Evolutionary conservation across 2,113 vertebrate species (phyloP).

Genomic region (Pedetes capensis): DNA sequence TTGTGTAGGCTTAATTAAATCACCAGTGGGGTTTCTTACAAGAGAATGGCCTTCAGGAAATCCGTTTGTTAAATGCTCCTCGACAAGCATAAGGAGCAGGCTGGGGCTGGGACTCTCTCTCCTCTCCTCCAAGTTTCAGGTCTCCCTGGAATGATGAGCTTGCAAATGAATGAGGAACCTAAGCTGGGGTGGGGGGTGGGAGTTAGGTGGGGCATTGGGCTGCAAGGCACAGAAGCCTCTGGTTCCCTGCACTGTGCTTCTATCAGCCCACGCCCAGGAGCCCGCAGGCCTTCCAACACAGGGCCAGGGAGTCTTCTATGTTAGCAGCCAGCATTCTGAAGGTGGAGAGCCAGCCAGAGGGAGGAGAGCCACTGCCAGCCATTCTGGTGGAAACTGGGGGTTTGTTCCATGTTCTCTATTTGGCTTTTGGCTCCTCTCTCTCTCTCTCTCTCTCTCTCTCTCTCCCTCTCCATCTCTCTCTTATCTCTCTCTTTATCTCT

Average conservation of each 20-base stretch:
- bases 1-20: conserved; percentile 69
- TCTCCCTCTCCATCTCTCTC: neutral
- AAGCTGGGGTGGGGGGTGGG: neutral
- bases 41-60: conserved; percentile 45
- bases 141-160: conserved; percentile 31
- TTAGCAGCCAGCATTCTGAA: neutral
- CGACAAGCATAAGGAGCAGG: neutral
- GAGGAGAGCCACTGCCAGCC: neutral
- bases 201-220: neutral
- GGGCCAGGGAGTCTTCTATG: neutral
- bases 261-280: neutral
- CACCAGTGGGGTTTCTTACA: conserved; percentile 34
- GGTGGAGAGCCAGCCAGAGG: neutral
- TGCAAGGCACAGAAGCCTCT: neutral
- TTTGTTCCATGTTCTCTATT: neutral
- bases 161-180: conserved; percentile 15
- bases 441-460: neutral
- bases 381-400: neutral
- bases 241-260: neutral
- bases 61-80: conserved; percentile 53
- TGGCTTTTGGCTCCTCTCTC: no score
- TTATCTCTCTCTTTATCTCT: neutral
- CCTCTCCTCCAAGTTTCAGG: conserved; percentile 56
- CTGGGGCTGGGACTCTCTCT: neutral
- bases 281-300: neutral